Conservation (phyloP, 2,888 invertebrate species). For the Chironomus riparius region DNA sequence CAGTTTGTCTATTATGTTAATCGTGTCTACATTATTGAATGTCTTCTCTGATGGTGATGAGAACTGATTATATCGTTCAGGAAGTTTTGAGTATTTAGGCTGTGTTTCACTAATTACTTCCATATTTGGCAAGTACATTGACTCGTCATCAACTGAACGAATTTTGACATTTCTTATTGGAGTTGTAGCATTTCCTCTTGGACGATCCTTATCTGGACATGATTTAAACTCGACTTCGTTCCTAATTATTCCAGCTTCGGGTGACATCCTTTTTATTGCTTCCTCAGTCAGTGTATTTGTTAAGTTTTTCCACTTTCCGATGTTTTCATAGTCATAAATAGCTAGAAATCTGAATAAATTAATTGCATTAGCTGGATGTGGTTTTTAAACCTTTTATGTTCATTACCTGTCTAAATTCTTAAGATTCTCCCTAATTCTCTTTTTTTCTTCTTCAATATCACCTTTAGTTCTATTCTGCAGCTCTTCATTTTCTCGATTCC, state of each 20-base stretch:
- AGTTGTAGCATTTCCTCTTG: constrained; percentile 44
- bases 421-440: constrained; percentile 37
- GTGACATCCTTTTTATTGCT: constrained; percentile 57
- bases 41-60: constrained; percentile 78
- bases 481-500: constrained; percentile 73
- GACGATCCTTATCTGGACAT: constrained; percentile 59
- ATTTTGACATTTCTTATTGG: constrained; percentile 17
- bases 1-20: constrained; percentile 35
- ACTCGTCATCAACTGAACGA: constrained; percentile 44
- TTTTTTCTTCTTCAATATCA: constrained; percentile 42
- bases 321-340: constrained; percentile 84
- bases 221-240: constrained; percentile 73
- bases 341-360: constrained; percentile 54
- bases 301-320: constrained; percentile 70
- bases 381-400: neutral
- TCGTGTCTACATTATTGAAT: constrained; percentile 67
- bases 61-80: constrained; percentile 66
- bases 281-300: constrained; percentile 54
- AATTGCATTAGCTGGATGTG: neutral
- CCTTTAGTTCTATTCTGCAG: constrained; percentile 42
- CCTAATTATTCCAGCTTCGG: constrained; percentile 64
- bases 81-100: constrained; percentile 68
- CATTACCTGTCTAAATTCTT: constrained; percentile 34
- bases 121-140: constrained; percentile 71
- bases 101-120: constrained; percentile 71